A percentile compares a stretch with the other conserved stretches of the same genome.
Evolutionary conservation across 2,797 vertebrate genomes (phyloP).

Genomic region (Rhinogobio ventralis): DNA sequence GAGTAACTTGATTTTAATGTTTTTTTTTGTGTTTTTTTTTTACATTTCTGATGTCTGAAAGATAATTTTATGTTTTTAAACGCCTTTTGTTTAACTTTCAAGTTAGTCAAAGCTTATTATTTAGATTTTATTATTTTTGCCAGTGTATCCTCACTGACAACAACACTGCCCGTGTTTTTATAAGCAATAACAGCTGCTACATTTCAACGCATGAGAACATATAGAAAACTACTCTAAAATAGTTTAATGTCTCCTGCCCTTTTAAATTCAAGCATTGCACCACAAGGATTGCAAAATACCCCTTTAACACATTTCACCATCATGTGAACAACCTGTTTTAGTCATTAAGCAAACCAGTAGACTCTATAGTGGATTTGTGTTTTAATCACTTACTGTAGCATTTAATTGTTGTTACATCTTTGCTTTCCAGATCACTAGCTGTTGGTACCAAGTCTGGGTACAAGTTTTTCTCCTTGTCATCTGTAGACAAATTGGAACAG

Average conservation of each 20-base stretch:
- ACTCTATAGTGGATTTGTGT: background rate
- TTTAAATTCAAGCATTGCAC: background rate
- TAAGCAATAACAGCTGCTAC: background rate
- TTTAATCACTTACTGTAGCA: background rate
- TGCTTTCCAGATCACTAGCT: constrained; percentile 86
- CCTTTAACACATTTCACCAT: constrained; percentile 22
- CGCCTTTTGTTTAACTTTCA: background rate
- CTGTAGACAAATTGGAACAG: constrained; percentile 99
- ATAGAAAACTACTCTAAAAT: background rate
- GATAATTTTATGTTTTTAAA: too few species aligned
- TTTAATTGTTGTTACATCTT: constrained; percentile 17
- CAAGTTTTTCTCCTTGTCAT: constrained; percentile 98
- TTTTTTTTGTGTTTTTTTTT: background rate
- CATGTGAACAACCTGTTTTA: background rate
- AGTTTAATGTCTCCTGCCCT: background rate
- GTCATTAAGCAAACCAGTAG: background rate
- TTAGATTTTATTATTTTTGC: background rate
- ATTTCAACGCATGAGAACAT: background rate
- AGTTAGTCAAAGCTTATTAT: background rate
- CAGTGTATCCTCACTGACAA: background rate
- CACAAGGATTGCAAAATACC: constrained; percentile 59
- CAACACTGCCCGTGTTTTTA: background rate
- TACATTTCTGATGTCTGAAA: background rate
- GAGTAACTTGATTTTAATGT: too few species aligned
- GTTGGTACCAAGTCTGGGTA: constrained; percentile 98